Evolutionary conservation across 2,888 invertebrate species (phyloP).

Genomic region (Pimpla rufipes): DNA sequence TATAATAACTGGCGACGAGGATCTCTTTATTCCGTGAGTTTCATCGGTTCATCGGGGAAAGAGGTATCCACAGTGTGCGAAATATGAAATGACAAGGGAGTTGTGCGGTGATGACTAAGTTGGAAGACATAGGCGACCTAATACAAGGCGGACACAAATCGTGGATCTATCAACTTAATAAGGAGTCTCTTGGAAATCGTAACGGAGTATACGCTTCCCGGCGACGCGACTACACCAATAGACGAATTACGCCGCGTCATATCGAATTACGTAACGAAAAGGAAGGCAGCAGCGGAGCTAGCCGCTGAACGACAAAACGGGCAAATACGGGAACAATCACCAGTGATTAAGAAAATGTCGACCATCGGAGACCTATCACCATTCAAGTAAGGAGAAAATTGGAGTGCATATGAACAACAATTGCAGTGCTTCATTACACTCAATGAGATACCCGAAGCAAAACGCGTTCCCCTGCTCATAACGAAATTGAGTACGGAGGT

Average conservation of each 20-base stretch:
- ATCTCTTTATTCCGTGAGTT: no score
- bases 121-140: not conserved
- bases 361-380: constrained; percentile 15
- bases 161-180: not conserved
- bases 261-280: constrained; percentile 6
- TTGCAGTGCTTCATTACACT: constrained; percentile 26
- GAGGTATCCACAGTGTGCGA: no score
- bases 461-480: not conserved
- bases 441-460: constrained; percentile 1
- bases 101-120: not conserved
- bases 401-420: constrained; percentile 20
- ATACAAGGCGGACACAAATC: not conserved
- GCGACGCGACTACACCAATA: not conserved
- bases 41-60: no score
- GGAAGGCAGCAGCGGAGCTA: not conserved
- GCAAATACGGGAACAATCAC: not conserved
- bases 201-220: not conserved
- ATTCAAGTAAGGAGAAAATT: constrained; percentile 18
- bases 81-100: no score
- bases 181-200: constrained; percentile 2
- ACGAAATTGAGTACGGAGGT: constrained; percentile 2
- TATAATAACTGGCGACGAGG: no score
- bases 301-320: not conserved
- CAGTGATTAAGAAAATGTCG: constrained; percentile 12
- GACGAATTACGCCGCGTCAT: constrained; percentile 18